Conservation (phyloP, 2,888 invertebrate genomes). For the Tuberolachnus salignus region DNA sequence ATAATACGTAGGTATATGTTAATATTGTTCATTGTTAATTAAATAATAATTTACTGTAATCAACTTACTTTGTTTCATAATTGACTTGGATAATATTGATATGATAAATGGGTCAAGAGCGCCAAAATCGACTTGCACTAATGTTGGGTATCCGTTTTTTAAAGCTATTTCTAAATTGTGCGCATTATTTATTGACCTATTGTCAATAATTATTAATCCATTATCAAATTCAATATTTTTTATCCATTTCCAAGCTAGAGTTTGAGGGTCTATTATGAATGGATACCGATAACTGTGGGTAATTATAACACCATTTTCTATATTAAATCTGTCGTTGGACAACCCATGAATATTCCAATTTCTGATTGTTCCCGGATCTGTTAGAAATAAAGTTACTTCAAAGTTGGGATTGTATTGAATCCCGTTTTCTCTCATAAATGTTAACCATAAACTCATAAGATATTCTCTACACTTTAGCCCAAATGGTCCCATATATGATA, state of each 20-base stretch:
- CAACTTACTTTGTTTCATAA: conserved; percentile 70
- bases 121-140: conserved; percentile 84
- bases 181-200: conserved; percentile 78
- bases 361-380: conserved; percentile 79
- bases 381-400: conserved; percentile 75
- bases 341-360: conserved; percentile 90
- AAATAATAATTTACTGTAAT: not conserved
- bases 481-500: conserved; percentile 89
- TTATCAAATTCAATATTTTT: conserved; percentile 75
- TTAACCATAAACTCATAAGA: conserved; percentile 72
- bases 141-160: conserved; percentile 74
- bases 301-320: conserved; percentile 89
- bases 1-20: not conserved
- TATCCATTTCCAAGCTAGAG: conserved; percentile 88
- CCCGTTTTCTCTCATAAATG: conserved; percentile 1
- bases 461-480: conserved; percentile 79
- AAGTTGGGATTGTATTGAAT: conserved; percentile 62
- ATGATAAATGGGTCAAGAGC: conserved; percentile 79
- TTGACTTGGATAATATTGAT: conserved; percentile 77
- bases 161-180: conserved; percentile 75
- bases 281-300: conserved; percentile 82
- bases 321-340: conserved; percentile 86
- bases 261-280: conserved; percentile 87
- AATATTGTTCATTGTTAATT: not conserved
- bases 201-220: conserved; percentile 73